Conservation (phyloP, 2,888 invertebrate genomes). For the Syrphus vitripennis region DNA sequence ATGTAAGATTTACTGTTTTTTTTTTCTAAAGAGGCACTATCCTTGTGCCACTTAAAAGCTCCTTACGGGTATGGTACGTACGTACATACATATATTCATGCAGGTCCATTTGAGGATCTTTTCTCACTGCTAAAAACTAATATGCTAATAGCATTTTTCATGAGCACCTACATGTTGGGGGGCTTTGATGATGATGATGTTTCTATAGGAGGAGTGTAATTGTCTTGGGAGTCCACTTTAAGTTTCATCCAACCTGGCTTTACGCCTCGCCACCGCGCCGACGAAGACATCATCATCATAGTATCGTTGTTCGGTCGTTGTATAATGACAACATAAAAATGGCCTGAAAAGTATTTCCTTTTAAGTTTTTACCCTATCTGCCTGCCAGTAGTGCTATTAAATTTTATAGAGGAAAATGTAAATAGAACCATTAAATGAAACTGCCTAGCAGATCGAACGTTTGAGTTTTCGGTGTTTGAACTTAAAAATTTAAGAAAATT, state of each 20-base stretch:
- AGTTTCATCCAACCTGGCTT: conserved; percentile 38
- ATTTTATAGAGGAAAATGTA: not conserved
- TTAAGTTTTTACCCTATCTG: not conserved
- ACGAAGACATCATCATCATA: not conserved
- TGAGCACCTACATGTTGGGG: not conserved
- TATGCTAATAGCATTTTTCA: conserved; percentile 32
- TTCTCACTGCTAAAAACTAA: conserved; percentile 3
- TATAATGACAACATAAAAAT: not conserved
- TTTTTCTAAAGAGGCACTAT: conserved; percentile 42
- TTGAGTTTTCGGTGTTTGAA: not conserved
- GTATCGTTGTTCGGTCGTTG: not conserved
- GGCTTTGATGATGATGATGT: not conserved
- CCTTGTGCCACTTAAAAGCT: conserved; percentile 49
- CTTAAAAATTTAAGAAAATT: too few species aligned
- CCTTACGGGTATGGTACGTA: not conserved
- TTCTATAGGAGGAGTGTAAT: conserved; percentile 35
- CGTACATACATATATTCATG: not conserved
- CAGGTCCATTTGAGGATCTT: not conserved
- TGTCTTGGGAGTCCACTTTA: conserved; percentile 65
- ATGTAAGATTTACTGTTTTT: conserved; percentile 15
- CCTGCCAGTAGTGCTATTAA: not conserved
- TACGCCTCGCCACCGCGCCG: not conserved
- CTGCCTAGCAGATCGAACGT: not conserved
- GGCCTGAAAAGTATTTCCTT: not conserved
- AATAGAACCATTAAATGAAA: not conserved